A percentile compares a stretch with the other conserved stretches of the same genome.
Evolutionary conservation across 2,888 invertebrate species (phyloP).

Genomic region (Hipparchia sbordonii): DNA sequence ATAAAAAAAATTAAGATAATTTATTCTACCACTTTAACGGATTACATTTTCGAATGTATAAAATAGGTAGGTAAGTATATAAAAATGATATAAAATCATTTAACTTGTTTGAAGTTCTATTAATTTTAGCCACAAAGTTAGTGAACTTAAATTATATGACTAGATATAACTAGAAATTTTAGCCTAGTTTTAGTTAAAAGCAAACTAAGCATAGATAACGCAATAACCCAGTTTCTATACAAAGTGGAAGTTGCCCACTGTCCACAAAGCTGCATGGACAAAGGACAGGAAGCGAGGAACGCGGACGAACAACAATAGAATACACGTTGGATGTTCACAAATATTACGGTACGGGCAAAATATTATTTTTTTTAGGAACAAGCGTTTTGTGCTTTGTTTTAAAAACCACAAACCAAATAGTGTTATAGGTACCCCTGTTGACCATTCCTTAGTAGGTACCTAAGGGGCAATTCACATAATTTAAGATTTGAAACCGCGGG

Average conservation of each 20-base stretch:
- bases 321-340: background rate
- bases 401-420: no score
- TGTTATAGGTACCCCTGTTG: no score
- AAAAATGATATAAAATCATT: background rate
- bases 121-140: background rate
- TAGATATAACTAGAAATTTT: no score
- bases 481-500: no score
- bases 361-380: background rate
- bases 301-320: background rate
- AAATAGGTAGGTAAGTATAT: no score
- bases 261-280: conserved; percentile 1
- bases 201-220: background rate
- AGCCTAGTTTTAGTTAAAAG: background rate
- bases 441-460: no score
- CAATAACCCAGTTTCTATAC: conserved; percentile 1
- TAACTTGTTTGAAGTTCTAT: background rate
- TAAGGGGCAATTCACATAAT: no score
- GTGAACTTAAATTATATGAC: no score
- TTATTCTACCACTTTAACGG: no score
- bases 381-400: no score
- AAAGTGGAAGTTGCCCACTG: conserved; percentile 1
- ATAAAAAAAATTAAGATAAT: no score
- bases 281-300: conserved; percentile 4
- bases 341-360: background rate
- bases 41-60: no score